phyloP scores from a whole-genome alignment of 2,797 vertebrate species.

The Galago senegalensis region DNA sequence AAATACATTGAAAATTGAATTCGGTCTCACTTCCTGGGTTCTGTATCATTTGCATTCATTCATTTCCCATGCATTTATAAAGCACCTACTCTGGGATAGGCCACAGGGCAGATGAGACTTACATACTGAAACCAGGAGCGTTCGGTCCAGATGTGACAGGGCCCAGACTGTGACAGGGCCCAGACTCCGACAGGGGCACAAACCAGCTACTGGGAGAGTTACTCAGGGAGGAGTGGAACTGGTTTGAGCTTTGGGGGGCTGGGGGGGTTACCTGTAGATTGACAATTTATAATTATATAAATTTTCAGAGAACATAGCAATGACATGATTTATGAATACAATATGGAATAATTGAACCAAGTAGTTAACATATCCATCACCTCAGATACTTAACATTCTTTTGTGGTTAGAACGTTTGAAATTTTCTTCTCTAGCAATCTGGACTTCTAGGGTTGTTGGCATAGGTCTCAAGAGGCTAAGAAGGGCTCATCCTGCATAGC shows the following conservation, averaged over 20 bases:
- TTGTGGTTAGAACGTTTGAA: not conserved
- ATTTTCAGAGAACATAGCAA: not conserved
- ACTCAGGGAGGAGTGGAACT: not conserved
- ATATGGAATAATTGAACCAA: not conserved
- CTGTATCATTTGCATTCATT: not conserved
- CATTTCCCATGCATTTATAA: not conserved
- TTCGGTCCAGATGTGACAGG: not conserved
- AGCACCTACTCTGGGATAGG: not conserved
- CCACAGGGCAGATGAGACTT: too few species aligned
- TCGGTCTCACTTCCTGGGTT: not conserved
- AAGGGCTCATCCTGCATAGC: not conserved
- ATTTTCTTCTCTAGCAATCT: not conserved
- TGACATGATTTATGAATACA: not conserved
- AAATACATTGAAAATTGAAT: not conserved
- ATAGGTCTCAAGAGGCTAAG: not conserved
- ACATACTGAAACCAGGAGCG: not conserved
- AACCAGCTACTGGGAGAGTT: fast-evolving
- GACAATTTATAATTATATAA: not conserved
- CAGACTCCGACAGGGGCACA: not conserved
- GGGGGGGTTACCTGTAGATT: not conserved
- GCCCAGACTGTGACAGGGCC: not conserved
- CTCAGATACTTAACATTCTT: not conserved
- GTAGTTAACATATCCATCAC: not conserved
- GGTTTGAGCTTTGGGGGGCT: not conserved
- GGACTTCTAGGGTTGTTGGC: not conserved